phyloP scores from a whole-genome alignment of 2,888 invertebrate species.

The Furcula furcula region DNA sequence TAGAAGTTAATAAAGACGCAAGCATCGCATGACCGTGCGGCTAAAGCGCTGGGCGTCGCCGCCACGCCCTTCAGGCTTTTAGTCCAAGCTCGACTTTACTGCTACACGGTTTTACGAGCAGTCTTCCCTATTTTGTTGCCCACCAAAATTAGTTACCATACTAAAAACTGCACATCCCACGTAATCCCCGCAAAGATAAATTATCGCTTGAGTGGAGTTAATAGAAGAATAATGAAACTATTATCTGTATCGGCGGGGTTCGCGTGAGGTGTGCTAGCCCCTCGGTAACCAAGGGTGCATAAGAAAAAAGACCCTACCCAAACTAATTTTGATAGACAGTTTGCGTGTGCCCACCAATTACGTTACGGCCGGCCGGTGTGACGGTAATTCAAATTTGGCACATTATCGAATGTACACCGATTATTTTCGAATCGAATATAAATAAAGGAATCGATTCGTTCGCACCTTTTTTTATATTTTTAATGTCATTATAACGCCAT shows the following conservation, averaged over 20 bases:
- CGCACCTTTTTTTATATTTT: conserved; percentile 61
- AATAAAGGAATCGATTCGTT: conserved; percentile 58
- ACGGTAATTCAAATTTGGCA: conserved; percentile 71
- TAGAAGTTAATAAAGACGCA: conserved; percentile 68
- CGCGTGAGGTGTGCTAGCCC: conserved; percentile 64
- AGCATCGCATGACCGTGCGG: conserved; percentile 52
- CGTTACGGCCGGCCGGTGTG: conserved; percentile 44
- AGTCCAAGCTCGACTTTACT: conserved; percentile 54
- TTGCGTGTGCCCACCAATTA: conserved; percentile 76
- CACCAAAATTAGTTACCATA: conserved; percentile 44
- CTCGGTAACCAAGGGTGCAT: conserved; percentile 50
- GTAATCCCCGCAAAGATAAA: conserved; percentile 48
- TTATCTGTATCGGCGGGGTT: conserved; percentile 69
- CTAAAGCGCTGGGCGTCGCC: conserved; percentile 70
- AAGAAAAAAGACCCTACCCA: conserved; percentile 66
- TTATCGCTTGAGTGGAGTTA: conserved; percentile 69
- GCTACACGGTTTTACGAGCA: conserved; percentile 59
- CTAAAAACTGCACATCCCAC: conserved; percentile 32
- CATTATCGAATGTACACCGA: conserved; percentile 72
- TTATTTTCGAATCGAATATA: conserved; percentile 55
- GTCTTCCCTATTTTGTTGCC: conserved; percentile 54
- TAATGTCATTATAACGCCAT: conserved; percentile 62
- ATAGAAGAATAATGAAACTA: conserved; percentile 81
- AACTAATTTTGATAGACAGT: conserved; percentile 79
- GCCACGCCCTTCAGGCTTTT: conserved; percentile 63